Conservation (phyloP, 1,140 invertebrate species). For the Aleiodes sp. region DNA sequence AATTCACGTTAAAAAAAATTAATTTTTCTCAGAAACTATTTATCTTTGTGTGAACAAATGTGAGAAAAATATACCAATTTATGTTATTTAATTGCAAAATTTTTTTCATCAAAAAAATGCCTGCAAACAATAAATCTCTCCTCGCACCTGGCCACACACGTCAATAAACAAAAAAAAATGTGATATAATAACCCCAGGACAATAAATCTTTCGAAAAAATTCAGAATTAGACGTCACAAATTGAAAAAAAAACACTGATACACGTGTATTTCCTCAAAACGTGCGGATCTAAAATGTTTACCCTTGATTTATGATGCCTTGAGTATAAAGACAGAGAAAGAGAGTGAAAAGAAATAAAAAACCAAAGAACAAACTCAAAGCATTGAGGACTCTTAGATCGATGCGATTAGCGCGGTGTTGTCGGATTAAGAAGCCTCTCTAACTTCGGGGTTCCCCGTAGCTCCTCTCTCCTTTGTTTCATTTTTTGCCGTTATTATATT, state of each 20-base stretch:
- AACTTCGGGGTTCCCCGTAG: neutral
- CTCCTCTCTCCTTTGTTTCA: constrained; percentile 31
- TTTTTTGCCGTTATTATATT: constrained; percentile 33
- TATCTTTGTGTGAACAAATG: no score
- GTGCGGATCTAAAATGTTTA: neutral
- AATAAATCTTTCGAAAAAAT: no score
- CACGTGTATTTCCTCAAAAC: neutral
- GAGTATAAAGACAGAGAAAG: no score
- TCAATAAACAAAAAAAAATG: neutral
- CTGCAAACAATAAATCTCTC: constrained; percentile 26
- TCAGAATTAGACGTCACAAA: neutral
- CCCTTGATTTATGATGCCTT: neutral
- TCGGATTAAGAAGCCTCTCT: constrained; percentile 30
- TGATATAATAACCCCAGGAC: no score
- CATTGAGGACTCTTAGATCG: constrained; percentile 16
- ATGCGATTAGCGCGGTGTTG: constrained; percentile 29
- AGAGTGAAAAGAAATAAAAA: constrained; percentile 28
- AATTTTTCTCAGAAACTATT: no score
- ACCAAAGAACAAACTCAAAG: neutral
- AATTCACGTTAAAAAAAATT: no score
- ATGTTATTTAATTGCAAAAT: no score
- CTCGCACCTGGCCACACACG: constrained; percentile 31
- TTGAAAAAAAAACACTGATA: no score
- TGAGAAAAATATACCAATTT: no score
- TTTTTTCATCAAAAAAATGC: neutral